Base-by-base conservation (phyloP, 2,888 invertebrate species). In the Meandrusa payeni region DNA sequence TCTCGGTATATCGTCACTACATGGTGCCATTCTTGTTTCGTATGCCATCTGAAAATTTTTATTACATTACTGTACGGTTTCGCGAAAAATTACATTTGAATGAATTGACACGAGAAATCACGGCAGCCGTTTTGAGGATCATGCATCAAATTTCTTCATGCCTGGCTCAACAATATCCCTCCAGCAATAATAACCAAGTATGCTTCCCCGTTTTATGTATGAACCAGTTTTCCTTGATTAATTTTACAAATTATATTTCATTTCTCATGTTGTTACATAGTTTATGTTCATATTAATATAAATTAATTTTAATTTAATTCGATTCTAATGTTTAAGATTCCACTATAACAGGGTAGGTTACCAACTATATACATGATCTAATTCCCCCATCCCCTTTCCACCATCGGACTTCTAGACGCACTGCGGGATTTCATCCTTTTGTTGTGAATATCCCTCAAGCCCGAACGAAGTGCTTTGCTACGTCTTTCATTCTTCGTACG, bases 1-100 rank as follows among this genome's bases (percentile, higher is more conserved):
- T 61, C 64, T 52, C 64, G 50, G 67, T 71, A 69, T 78, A 80
- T 74, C 74, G 76, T 75, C 72, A 76, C 76, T 69, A 75, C 71
- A 73, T 55, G 59, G 47, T 51, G 58, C 55, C 58, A 56, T 59
- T 61, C 58, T 61, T 67, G 64, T 64, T 62, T 60, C 57, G 55
- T 52, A 34, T 42, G 49, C 44, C 45, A 51, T 57, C 49, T 51
- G 47, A 48, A 52, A 49, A 47, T 45, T 51, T 47, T 52, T 50
- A 44, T 48, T 46, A 41, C 15, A 44, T 38, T 44, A 44, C 41
- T 34, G 28, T 19, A 24, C 38, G 26, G 39, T 22, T 27, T 15
- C 33, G 33, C 22, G 26, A 44, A 31, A 44, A 39, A 44, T 43
- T 43, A 43, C 38, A 15, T 41, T 24, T 6, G 17, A 31, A 41